These are phyloP conservation scores for Stomorhina lunata DNA, from an alignment of 2,888 invertebrate species.

Conservation along the genomic window DNA sequence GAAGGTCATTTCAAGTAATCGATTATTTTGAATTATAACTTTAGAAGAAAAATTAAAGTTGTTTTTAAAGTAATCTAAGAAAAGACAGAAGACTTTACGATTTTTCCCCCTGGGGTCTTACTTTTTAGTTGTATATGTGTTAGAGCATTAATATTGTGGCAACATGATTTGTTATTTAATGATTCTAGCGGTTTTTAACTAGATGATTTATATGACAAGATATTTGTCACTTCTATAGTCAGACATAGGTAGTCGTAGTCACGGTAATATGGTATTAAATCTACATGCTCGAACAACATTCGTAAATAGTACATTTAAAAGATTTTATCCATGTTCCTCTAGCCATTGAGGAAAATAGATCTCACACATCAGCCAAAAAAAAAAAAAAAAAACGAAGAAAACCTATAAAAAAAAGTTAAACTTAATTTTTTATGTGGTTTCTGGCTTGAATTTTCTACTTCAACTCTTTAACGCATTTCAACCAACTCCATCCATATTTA, in stretches of 20 bases:
- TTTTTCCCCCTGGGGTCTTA: too few species aligned
- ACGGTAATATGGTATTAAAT: conserved; percentile 36
- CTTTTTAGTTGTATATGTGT: conserved; percentile 2
- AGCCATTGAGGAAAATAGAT: conserved; percentile 50
- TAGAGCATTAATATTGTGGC: conserved; percentile 20
- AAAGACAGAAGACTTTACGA: too few species aligned
- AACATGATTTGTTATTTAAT: conserved; percentile 66
- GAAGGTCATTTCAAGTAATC: too few species aligned
- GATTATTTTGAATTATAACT: too few species aligned
- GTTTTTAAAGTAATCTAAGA: too few species aligned
- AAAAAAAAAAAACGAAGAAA: background rate
- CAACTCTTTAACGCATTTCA: background rate
- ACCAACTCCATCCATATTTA: conserved; percentile 58
- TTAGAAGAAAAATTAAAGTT: too few species aligned
- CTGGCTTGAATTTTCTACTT: background rate
- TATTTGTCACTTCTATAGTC: conserved; percentile 59
- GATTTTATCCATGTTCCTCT: too few species aligned
- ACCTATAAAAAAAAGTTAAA: background rate
- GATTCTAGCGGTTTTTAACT: conserved; percentile 65
- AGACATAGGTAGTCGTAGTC: conserved; percentile 27
- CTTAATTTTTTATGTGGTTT: conserved; percentile 25
- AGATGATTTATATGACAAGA: conserved; percentile 66
- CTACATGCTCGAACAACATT: conserved; percentile 22
- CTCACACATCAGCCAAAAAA: conserved; percentile 34
- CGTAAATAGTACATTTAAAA: too few species aligned